Conservation (phyloP, 2,113 vertebrate genomes). For the Indri indri region DNA sequence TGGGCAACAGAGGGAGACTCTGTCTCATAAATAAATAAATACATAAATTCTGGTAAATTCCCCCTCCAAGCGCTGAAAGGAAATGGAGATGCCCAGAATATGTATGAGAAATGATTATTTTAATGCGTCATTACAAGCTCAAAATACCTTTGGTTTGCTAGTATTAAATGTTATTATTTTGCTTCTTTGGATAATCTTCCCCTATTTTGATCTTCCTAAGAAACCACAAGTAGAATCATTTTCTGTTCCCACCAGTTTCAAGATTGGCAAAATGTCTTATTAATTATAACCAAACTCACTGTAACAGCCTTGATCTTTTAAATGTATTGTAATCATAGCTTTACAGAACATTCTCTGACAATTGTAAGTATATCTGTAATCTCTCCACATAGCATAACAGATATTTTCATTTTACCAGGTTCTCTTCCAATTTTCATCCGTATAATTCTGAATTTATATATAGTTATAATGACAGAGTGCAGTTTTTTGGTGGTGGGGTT, state of each 20-base stretch:
- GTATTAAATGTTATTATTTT: conserved; percentile 1
- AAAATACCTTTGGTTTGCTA: background rate
- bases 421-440: background rate
- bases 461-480: background rate
- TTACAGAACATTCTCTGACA: background rate
- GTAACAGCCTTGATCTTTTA: conserved; percentile 32
- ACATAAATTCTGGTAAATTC: background rate
- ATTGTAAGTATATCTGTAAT: background rate
- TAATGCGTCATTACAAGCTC: conserved; percentile 1
- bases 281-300: conserved; percentile 26
- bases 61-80: background rate
- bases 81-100: background rate
- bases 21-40: too few relatives aligned
- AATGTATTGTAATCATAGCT: conserved; percentile 27
- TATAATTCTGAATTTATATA: conserved; percentile 11
- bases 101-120: background rate
- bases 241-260: background rate
- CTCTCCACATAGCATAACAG: background rate
- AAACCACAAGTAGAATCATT: background rate
- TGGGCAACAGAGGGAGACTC: too few relatives aligned
- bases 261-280: background rate
- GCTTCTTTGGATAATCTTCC: background rate
- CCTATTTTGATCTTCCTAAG: conserved; percentile 28
- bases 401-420: conserved; percentile 28
- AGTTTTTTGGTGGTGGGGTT: background rate